Base-by-base conservation (phyloP, 2,797 vertebrate species). In the Poecilia gillii region DNA sequence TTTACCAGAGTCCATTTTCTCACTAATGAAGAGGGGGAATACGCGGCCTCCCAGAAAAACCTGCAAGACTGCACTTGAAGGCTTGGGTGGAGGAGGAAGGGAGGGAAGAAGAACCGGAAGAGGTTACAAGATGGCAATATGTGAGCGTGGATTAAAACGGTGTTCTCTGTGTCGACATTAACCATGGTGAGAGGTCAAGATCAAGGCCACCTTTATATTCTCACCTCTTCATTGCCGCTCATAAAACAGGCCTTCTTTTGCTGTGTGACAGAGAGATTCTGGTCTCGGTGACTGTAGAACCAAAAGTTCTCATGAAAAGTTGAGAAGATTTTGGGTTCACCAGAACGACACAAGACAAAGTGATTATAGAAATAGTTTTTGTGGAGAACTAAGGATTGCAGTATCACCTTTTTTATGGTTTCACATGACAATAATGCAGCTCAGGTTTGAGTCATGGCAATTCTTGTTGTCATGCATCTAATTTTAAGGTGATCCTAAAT, bases 1-100 rank as follows among this genome's bases (percentile, higher is more conserved):
- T 98, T 99, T 99, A 98, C 96, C 96, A 98, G 97, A 98, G 97
- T 99, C 98, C 98, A 98, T 99, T 99, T 99, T 99, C 97, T 97
- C 96, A 94, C 97, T 99, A 99, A 99, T 99, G 98, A 99, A 99
- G 97, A 98, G 97, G 97, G 93, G 97, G 97, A 97, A 98, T 98
- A 97, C 97, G 96, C 96, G 97, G 98, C 97, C 97, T 97, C 93
- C 96, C 96, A 97, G 95, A 96, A 97, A 97, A 96, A 97, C 95
- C 96, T 96, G 97, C 91, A 95, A 97, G 97, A 97, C 96, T 95
- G 95, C 97, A 97, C 97, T 99, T 98, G 97, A 97, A 97, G 90
- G 85, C 90, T 90, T 93, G 89, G 91, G 91, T 89, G 83, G 86
- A 89, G 47, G 75, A 87, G 79, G 82, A 75, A 88, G 88, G 79